These are phyloP conservation scores for Ceraclea dissimilis DNA, from an alignment of 2,888 invertebrate species.

Conservation along the genomic window DNA sequence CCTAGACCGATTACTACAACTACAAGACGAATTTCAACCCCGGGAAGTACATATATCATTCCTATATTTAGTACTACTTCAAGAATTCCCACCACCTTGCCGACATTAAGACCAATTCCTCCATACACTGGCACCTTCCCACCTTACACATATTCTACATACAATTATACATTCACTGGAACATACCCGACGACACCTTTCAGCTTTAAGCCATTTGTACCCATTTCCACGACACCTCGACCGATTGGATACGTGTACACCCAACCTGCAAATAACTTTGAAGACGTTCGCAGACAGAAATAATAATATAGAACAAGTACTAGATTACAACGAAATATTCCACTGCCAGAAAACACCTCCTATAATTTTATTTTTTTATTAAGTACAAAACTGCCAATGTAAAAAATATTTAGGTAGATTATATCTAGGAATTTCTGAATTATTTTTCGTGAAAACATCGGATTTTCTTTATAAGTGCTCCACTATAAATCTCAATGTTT, in stretches of 20 bases:
- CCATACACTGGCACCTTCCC: constrained; percentile 11
- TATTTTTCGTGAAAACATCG: no score
- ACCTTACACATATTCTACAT: neutral
- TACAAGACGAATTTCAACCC: neutral
- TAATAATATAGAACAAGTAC: neutral
- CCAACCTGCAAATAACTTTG: neutral
- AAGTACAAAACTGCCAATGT: no score
- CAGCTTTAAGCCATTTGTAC: constrained; percentile 2
- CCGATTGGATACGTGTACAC: constrained; percentile 4
- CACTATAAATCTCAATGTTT: no score
- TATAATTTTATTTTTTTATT: no score
- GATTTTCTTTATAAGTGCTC: no score
- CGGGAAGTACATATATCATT: constrained; percentile 6
- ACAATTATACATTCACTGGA: constrained; percentile 8
- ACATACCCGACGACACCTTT: constrained; percentile 7
- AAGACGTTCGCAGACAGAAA: neutral
- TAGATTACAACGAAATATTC: no score
- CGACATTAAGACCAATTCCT: constrained; percentile 2
- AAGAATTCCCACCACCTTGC: neutral
- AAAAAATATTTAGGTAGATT: no score
- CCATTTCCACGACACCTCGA: neutral
- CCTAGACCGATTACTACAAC: neutral
- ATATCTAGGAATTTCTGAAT: no score
- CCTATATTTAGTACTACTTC: neutral
- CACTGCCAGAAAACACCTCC: no score